Base-by-base conservation (phyloP, 2,888 invertebrate genomes). In the Eupelmus urozonus region DNA sequence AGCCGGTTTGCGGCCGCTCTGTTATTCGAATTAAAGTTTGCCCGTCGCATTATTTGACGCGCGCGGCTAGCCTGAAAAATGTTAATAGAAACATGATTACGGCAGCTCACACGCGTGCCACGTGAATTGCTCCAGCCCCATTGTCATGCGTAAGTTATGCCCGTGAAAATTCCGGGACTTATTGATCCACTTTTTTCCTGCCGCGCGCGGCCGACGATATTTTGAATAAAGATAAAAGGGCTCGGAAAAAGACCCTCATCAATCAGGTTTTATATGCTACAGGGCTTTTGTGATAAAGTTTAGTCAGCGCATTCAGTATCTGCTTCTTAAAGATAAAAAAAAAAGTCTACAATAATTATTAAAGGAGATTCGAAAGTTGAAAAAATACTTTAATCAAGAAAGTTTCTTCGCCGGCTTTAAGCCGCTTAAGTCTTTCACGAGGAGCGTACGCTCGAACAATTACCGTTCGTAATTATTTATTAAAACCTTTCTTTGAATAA, bases 1-100 rank as follows among this genome's bases (percentile, higher is more conserved):
- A 18, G 4, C 9, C 51, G 25, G 34, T 55, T 51, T 42, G 63
- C 2, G 45, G 23, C 1, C 9, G 18, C 40, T n/a, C 13, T 9
- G 55, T 13, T n/a, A 13, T 70, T 53, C 57, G 20, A 25, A 69
- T 45, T 70, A 16, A 60, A 45, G 4, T 70, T 45, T 70, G 40
- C 13, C 34, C n/a, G 25, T 16, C 27, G 1, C 7, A 20, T 53
- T 18, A 27, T 63, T 45, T 42, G 42, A 42, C 25, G 63, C 45
- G 45, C 45, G 34, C 34, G 9, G 34, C 9, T 34, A 34, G n/a
- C n/a, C n/a, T 34, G 34, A 34, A 34, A 34, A 34, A 34, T 34
- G 34, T 34, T 34, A 34, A 5, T 34, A 34, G 9, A 34, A 34
- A 34, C 34, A 34, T 9, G 34, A 34, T 34, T 34, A 34, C 5